Conservation (phyloP, 2,888 invertebrate genomes). For the Plutella xylostella region DNA sequence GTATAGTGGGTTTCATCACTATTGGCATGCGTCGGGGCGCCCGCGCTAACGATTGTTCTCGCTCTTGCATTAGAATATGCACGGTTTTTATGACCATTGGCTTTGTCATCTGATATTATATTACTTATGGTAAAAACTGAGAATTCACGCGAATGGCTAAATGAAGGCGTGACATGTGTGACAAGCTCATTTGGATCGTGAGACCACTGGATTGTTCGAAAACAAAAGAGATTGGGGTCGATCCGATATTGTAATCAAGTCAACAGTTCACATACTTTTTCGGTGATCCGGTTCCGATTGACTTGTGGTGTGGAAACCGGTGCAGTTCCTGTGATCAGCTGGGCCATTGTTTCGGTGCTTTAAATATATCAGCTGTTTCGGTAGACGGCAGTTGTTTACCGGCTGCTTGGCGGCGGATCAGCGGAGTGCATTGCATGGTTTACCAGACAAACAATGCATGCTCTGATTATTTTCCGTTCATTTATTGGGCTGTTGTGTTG, state of each 20-base stretch:
- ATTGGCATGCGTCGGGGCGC: conserved; percentile 22
- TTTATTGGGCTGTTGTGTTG: too few relatives aligned
- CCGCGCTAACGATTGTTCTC: conserved; percentile 22
- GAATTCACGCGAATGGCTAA: background rate
- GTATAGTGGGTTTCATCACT: conserved; percentile 44
- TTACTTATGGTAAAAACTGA: background rate
- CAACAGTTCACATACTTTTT: conserved; percentile 1
- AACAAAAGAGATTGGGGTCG: conserved; percentile 26
- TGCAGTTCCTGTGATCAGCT: background rate
- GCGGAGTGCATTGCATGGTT: too few relatives aligned
- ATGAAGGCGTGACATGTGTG: background rate
- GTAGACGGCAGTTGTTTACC: too few relatives aligned
- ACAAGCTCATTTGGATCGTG: background rate
- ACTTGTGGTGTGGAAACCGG: background rate
- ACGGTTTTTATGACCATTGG: background rate
- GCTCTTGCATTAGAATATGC: background rate
- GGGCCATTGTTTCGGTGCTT: background rate
- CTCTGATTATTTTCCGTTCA: too few relatives aligned
- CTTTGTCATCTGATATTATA: too few relatives aligned
- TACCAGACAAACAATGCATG: too few relatives aligned
- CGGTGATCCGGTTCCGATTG: background rate
- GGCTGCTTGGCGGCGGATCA: too few relatives aligned
- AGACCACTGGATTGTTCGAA: background rate
- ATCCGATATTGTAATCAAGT: background rate
- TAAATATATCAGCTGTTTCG: conserved; percentile 2